Evolutionary conservation across 1,140 invertebrate genomes (phyloP), one percentile per base, ranked within the genome.

Genomic region (Drosophila bifasciata): DNA sequence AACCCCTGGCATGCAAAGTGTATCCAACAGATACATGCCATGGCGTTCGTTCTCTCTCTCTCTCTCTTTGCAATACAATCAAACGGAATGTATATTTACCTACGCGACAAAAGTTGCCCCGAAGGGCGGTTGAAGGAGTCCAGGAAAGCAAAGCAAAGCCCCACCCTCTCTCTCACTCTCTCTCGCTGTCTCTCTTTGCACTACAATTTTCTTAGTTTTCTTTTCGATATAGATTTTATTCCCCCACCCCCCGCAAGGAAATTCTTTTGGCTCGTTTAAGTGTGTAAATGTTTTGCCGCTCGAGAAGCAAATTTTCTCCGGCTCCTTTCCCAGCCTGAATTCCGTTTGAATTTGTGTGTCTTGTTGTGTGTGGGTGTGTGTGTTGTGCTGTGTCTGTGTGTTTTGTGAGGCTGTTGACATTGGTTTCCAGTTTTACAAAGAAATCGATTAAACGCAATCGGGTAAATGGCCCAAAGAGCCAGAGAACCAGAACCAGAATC

Each of bases 401-500:
- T 50, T 41, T 56, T 53, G 59, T 55, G 66, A 78, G 75, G 75
- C 75, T 77, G 75, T 77, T 77, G 75, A 77, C 75, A 77, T 77
- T 77, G 75, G 75, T 77, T 77, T 77, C 74, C 43, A 77, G 67
- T 77, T 77, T 77, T 77, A 71, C 74, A 77, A 77, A 77, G 75
- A 71, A 77, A 77, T 77, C 75, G 75, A 77, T 77, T 77, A 77
- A 77, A 77, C 75, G 67, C 75, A 71, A 77, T 76, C 68, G 72
- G 66, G 74, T 76, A 75, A 75, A 75, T 75, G 72, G 72, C 72
- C 72, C 70, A 75, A 43, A 75, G 61, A 40, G 52, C 52, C 48
- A 32, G 40, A 32, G 40, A 53, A 57, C 49, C 57, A 61, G 51
- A 21, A 9, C 15, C 28, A 52, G 17, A 32, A 16, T 36, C 39